Percentiles rank a stretch among this genome's conserved stretches.
phyloP scores from a whole-genome alignment of 2,797 vertebrate species.

The Nannoperca obscura region DNA sequence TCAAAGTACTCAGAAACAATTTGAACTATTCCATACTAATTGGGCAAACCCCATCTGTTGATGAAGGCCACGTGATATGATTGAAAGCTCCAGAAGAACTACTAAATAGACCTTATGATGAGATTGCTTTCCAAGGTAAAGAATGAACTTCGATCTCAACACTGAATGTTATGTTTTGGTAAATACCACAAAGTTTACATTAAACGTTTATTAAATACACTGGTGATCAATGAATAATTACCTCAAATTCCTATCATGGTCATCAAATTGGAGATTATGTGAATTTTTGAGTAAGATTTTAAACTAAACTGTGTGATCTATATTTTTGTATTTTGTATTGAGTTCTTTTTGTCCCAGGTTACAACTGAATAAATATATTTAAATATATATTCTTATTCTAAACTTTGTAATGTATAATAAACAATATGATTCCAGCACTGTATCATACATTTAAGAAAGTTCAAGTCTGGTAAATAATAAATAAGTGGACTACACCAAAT shows the following conservation, averaged over 20 bases:
- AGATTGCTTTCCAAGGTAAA: not conserved
- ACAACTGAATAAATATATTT: too few relatives aligned
- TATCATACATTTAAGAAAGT: too few relatives aligned
- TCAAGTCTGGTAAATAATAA: too few relatives aligned
- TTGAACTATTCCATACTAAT: not conserved
- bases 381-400: too few relatives aligned
- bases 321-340: not conserved
- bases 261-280: not conserved
- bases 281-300: not conserved
- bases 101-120: not conserved
- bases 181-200: too few relatives aligned
- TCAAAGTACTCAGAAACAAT: not conserved
- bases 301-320: not conserved
- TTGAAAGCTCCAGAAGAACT: not conserved
- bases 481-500: too few relatives aligned
- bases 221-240: not conserved
- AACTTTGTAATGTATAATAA: too few relatives aligned
- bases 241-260: too few relatives aligned
- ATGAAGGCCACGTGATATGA: not conserved
- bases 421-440: too few relatives aligned
- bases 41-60: not conserved
- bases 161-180: too few relatives aligned
- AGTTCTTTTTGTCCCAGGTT: not conserved
- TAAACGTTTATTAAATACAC: too few relatives aligned
- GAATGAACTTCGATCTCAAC: too few relatives aligned